Evolutionary conservation across 2,113 vertebrate genomes (phyloP), one percentile per base, ranked within the genome.

Genomic region (Struthidea cinerea): DNA sequence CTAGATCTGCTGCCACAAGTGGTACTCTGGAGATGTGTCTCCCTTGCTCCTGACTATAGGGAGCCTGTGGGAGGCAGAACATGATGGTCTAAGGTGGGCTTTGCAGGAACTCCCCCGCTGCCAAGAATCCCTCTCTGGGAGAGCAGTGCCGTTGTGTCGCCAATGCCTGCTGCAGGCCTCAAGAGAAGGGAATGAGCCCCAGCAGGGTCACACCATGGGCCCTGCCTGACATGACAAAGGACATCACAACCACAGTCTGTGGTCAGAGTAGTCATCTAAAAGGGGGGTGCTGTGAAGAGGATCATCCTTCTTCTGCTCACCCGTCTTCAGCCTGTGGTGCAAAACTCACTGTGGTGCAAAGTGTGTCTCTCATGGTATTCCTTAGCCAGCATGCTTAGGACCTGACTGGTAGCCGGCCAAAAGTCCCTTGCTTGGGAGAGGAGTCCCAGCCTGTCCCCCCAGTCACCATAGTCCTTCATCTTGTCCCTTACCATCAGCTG

Each of bases 31-130:
- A 60, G 23, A 23, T 27, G 37, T 63, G 47, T 26, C 18, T 74
- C 22, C 19, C 12, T 80, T 12, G 5, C n/a, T 86, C 14, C 50
- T 81, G 39, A 17, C 61, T 55, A 1, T 11, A 26, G 63, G 41
- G 30, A 37, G 22, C 46, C 41, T 0, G 0, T 4, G 5, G 23
- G 46, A 79, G 33, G 47, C 33, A 68, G 59, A 41, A 41, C 39
- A 2, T 3, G 28, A 9, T 10, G 26, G 33, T 28, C 39, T 89
- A 9, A 20, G 49, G 22, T 55, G 76, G 26, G 19, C 26, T 46
- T n/a, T 61, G 47, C 67, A 42, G 89, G 68, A 82, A 1, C 26
- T 7, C 13, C 30, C 12, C 23, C 0, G 0, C 39, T 24, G 4
- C 60, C 1, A 2, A 32, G 47, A 39, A 30, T 30, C 17, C 33